Conservation (phyloP, 2,113 vertebrate species). For the Bambusicola thoracicus region DNA sequence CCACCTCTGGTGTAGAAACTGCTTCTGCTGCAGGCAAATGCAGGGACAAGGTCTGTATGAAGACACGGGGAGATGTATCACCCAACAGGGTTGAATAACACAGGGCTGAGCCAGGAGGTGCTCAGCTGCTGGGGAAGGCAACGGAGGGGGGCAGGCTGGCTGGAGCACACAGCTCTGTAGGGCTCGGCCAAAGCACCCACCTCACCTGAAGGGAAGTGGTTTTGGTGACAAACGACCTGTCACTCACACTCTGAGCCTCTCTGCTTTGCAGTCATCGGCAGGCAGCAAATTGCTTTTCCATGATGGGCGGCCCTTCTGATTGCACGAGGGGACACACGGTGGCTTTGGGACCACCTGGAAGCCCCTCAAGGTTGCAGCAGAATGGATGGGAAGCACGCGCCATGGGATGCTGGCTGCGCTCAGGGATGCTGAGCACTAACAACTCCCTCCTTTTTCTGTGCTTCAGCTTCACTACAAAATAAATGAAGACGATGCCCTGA, state of each 20-base stretch:
- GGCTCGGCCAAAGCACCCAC: not conserved
- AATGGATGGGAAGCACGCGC: not conserved
- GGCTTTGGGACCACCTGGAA: not conserved
- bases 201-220: not conserved
- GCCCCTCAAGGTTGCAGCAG: not conserved
- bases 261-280: not conserved
- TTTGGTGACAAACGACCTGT: not conserved
- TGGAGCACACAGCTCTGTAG: accelerated
- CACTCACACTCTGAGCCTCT: not conserved
- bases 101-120: not conserved
- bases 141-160: not conserved
- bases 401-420: accelerated
- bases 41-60: not conserved
- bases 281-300: not conserved
- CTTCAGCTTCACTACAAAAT: not conserved
- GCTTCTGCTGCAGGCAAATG: not conserved
- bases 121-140: not conserved
- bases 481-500: not conserved
- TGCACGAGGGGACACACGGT: accelerated
- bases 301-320: accelerated
- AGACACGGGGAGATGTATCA: not conserved
- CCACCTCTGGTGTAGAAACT: not conserved
- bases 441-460: not conserved
- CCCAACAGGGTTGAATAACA: accelerated
- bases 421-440: not conserved